A percentile compares a stretch with the other conserved stretches of the same genome.
Evolutionary conservation across 2,888 invertebrate genomes (phyloP).

Genomic region (Orthosia gracilis): DNA sequence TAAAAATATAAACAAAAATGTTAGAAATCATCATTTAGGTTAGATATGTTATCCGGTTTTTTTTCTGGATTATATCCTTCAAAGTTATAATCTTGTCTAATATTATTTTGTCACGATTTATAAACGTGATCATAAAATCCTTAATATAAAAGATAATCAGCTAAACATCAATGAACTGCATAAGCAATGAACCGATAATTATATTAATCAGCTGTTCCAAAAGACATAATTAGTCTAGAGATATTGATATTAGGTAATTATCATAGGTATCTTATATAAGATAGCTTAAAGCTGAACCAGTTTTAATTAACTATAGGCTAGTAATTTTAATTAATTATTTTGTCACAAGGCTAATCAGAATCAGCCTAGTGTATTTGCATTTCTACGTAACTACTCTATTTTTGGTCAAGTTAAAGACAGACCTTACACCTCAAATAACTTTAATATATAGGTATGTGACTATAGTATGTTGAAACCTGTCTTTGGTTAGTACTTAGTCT

Average conservation of each 20-base stretch:
- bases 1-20: neutral
- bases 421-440: neutral
- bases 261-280: neutral
- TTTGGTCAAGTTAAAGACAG: neutral
- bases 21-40: neutral
- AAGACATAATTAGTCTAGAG: conserved; percentile 2
- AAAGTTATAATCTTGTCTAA: neutral
- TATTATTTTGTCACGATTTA: neutral
- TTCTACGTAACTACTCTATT: neutral
- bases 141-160: neutral
- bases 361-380: too few species aligned
- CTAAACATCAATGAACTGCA: conserved; percentile 21
- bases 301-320: conserved; percentile 11
- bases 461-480: too few species aligned
- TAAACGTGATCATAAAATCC: conserved; percentile 1
- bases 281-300: neutral
- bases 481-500: neutral
- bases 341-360: conserved; percentile 1
- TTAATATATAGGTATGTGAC: too few species aligned
- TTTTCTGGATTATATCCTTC: neutral
- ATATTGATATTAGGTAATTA: neutral
- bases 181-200: conserved; percentile 5
- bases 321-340: conserved; percentile 12
- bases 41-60: neutral
- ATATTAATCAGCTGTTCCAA: conserved; percentile 15